Base-by-base conservation (phyloP, 2,113 vertebrate genomes). In the Bufo gargarizans region DNA sequence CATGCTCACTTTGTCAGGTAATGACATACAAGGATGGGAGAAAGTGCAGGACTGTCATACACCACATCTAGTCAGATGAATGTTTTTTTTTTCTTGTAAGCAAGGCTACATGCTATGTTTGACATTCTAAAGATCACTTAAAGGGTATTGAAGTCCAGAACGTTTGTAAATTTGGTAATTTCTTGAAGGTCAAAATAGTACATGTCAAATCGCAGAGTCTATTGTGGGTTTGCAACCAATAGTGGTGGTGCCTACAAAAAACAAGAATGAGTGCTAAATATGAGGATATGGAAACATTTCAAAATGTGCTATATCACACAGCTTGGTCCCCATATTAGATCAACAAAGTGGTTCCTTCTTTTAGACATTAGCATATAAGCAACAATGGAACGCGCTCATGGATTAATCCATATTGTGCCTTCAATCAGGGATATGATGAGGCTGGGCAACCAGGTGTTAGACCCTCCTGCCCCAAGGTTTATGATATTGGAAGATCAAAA, bases 1-100 rank as follows among this genome's bases (percentile, higher is more conserved):
- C 81, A 69, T 49, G 49, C 45, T 83, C 12, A 69, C 45, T 69
- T 83, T 69, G 45, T 6, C 19, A 82, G 13, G 61, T 83, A 69
- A 55, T 22, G 65, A 84, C 49, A 84, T 84, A 69, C 63, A 6
- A 13, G 49, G 6, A 11, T 2, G 1, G 74, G 17, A 77, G 74
- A 53, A 45, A 76, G 45, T 49, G 45, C 6, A 49, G 33, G 33
- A 74, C 43, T 74, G 43, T 47, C 3, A 16, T 6, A 47, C 14
- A 74, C 33, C 71, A 74, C 47, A 16, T 71, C 69, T 43, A 45
- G 22, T 71, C 11, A 12, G 3, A 49, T 49, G 14, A 50, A 47
- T 50, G 16, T 43, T 72, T 72, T 33, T 33, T 69, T 67, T 61
- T 14, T 14, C 4, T 3, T 13, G 45, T 47, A 17, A 17, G 6